phyloP scores from a whole-genome alignment of 23 tunicate genomes.

The Botrylloides violaceus region DNA sequence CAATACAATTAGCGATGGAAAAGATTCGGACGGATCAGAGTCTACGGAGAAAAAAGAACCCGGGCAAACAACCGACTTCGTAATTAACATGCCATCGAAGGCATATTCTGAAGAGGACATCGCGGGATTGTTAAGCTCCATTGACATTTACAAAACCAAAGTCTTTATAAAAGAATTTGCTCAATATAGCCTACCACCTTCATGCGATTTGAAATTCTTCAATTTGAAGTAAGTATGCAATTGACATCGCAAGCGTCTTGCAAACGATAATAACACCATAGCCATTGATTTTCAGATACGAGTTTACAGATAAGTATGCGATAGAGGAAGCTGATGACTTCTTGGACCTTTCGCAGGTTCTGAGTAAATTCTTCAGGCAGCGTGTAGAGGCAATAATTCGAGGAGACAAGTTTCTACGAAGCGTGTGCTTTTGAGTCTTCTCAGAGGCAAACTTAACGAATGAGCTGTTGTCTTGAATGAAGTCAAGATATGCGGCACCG shows the following conservation, averaged over 20 bases:
- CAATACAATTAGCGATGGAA: background rate
- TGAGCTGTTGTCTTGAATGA: no score
- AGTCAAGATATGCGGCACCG: no score
- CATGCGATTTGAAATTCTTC: constrained; percentile 36
- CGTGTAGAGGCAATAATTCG: constrained; percentile 31
- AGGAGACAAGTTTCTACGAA: constrained; percentile 32
- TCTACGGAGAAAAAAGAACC: background rate
- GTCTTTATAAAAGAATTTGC: constrained; percentile 44
- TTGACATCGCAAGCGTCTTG: background rate
- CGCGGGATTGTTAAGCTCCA: constrained; percentile 12
- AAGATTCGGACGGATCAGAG: background rate
- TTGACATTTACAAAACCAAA: constrained; percentile 51
- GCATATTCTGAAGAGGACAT: constrained; percentile 8
- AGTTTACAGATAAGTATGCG: constrained; percentile 31
- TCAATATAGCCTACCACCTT: constrained; percentile 31
- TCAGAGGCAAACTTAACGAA: background rate
- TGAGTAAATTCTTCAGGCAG: constrained; percentile 24
- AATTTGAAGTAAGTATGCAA: constrained; percentile 41
- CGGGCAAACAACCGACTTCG: background rate
- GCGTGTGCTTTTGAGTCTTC: constrained; percentile 54
- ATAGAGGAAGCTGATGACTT: constrained; percentile 20
- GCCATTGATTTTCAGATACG: constrained; percentile 29
- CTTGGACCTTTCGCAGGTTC: constrained; percentile 13
- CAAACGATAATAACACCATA: background rate
- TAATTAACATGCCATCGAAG: background rate